Base-by-base conservation (phyloP, 1,140 invertebrate species). In the Drosophila navojoa region DNA sequence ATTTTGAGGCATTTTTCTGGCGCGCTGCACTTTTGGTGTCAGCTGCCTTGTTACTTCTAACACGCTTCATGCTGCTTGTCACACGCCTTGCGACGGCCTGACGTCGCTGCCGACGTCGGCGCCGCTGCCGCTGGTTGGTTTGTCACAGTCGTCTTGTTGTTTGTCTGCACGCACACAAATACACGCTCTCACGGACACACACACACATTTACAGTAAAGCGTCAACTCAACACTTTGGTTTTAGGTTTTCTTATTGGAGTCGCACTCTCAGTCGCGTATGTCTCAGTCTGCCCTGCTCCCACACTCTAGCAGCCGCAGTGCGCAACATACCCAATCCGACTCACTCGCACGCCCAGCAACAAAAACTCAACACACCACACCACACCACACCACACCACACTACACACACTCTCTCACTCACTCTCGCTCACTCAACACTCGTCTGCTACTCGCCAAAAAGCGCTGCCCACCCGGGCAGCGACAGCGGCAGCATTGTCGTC, bases 41-140 rank as follows among this genome's bases (percentile, higher is more conserved):
- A 84, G 84, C 79, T 89, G 84, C 84, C 84, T 87, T 87, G 84
- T 87, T 87, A 87, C 84, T 89, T 87, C 82, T 87, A 87, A 87
- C 82, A 87, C 72, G 67, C 71, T 74, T 69, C 64, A 74, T 38
- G 71, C 71, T 74, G 71, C 71, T 75, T 75, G 67, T 75, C 72
- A 75, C 72, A 75, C 72, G 67, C 72, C 71, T 75, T 64, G 66
- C 42, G 42, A 44, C 42, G 71, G 45, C 69, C 47, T 4, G 27
- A 4, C 47, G 40, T 40, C 74, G 81, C 81, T 78, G 76, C 57
- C 68, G 78, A 70, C 79, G 78, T 40, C 32, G 52, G 49, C 44
- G 61, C 38, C 58, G 70, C 74, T 61, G 55, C 67, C 25, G 71
- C 76, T 87, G 82, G 82, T 87, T 87, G 84, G 82, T 87, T 79